Conservation (phyloP, 92 coral and sea anemone species). For the Meandrina meandrites region DNA sequence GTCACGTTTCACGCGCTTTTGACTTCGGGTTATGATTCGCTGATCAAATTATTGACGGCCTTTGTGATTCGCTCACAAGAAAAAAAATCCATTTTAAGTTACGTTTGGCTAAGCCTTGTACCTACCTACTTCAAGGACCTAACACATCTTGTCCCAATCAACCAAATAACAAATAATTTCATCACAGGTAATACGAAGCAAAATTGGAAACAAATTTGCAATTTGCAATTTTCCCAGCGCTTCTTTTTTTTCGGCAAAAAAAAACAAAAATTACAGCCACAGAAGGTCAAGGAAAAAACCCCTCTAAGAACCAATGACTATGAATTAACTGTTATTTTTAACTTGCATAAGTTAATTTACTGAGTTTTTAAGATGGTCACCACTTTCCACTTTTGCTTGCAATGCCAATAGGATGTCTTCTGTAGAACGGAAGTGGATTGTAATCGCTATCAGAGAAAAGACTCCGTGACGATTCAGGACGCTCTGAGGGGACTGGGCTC, state of each 20-base stretch:
- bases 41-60: neutral
- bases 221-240: neutral
- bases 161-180: neutral
- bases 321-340: neutral
- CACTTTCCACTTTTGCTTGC: conserved; percentile 90
- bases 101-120: neutral
- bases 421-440: conserved; percentile 72
- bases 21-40: neutral
- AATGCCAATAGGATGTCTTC: conserved; percentile 58
- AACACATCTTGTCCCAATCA: neutral
- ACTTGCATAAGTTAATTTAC: conserved; percentile 1
- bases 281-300: neutral
- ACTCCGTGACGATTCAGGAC: conserved; percentile 12
- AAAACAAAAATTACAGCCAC: neutral
- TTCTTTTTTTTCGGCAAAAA: neutral
- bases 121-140: neutral
- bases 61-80: too few relatives aligned
- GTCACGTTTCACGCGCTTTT: neutral
- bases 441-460: conserved; percentile 29
- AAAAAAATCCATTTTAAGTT: neutral
- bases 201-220: neutral
- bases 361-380: conserved; percentile 41
- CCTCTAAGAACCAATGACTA: neutral
- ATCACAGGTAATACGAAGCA: neutral
- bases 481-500: conserved; percentile 18